These are phyloP conservation scores for Megaceryle maxima DNA, from an alignment of 2,113 vertebrate species.

Conservation along the genomic window DNA sequence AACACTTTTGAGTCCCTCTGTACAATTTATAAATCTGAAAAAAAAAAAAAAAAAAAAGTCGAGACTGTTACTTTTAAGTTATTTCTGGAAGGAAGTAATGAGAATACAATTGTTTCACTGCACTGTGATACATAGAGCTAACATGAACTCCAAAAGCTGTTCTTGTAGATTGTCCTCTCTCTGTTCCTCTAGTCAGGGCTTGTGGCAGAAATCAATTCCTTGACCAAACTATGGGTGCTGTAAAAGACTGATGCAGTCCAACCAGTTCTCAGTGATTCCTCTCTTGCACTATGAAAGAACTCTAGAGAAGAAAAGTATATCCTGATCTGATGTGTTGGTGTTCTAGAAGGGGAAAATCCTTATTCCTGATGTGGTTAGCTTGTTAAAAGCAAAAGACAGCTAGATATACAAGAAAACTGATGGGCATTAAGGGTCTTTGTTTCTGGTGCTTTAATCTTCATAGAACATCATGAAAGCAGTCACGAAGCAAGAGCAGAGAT, in stretches of 20 bases:
- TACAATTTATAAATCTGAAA: background rate
- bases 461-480: background rate
- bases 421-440: rapidly evolving
- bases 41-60: background rate
- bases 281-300: background rate
- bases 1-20: background rate
- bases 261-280: background rate
- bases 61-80: background rate
- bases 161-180: background rate
- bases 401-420: background rate
- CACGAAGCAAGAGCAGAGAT: background rate
- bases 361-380: background rate
- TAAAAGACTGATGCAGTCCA: background rate
- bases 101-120: background rate
- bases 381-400: background rate
- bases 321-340: background rate
- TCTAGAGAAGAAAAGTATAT: background rate
- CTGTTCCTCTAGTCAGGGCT: background rate
- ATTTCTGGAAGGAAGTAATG: background rate
- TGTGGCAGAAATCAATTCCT: background rate
- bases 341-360: background rate
- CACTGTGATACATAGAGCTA: background rate
- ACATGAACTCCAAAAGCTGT: background rate
- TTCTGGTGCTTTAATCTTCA: background rate
- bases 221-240: background rate